Percentiles rank a stretch among this genome's conserved stretches.
phyloP scores from a whole-genome alignment of 2,797 vertebrate species.

The Tolypeutes matacus region DNA sequence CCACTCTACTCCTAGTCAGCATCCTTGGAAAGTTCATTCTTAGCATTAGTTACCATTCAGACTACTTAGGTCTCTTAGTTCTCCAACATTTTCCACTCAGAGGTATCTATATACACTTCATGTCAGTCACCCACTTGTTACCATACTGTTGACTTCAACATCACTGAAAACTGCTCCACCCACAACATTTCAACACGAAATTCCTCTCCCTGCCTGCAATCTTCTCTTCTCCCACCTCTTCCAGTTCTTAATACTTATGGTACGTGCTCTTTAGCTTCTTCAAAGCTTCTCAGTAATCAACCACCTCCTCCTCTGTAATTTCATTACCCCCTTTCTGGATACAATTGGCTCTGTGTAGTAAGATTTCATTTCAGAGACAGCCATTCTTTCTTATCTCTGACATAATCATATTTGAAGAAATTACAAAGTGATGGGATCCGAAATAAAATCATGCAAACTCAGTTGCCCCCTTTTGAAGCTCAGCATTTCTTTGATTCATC shows the following conservation, averaged over 20 bases:
- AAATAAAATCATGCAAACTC: neutral
- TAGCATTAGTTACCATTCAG: neutral
- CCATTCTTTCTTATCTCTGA: neutral
- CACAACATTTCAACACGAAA: constrained; percentile 50
- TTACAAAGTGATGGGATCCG: too few species aligned
- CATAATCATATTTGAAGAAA: neutral
- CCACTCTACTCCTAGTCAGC: neutral
- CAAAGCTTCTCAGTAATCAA: neutral
- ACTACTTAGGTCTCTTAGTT: neutral
- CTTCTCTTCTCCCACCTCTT: constrained; percentile 54
- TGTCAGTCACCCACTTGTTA: neutral
- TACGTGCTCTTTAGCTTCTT: neutral
- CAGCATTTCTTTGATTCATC: neutral
- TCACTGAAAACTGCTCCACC: neutral
- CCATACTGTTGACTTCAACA: neutral
- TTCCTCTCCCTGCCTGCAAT: constrained; percentile 50
- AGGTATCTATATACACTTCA: neutral
- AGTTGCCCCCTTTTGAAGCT: neutral
- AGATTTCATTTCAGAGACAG: neutral
- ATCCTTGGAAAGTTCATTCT: neutral
- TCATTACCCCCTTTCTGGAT: neutral
- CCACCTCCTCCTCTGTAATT: neutral
- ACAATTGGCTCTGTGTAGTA: neutral
- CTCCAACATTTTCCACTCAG: neutral
- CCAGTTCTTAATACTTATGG: neutral